Evolutionary conservation across 2,888 invertebrate species (phyloP).

Genomic region (Ryuthela nishihirai): DNA sequence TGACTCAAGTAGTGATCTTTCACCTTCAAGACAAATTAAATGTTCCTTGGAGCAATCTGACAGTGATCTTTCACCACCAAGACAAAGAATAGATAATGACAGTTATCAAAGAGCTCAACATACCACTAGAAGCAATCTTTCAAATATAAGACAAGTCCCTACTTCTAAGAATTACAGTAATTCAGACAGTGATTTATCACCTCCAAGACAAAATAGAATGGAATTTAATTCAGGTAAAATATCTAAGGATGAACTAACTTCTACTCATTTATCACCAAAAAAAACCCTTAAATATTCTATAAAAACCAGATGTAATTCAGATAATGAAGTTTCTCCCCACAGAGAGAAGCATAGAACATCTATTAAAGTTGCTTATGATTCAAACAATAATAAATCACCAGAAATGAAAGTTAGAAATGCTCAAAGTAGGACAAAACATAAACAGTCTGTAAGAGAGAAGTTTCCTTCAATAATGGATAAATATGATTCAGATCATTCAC

Average conservation of each 20-base stretch:
- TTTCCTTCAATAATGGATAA: background rate
- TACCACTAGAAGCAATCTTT: conserved; percentile 9
- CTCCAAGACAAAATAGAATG: conserved; percentile 10
- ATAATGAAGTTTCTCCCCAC: conserved; percentile 51
- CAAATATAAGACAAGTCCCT: too few species aligned
- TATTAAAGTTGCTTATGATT: background rate
- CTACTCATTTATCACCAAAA: background rate
- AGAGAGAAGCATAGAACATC: conserved; percentile 42
- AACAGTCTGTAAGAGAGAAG: too few species aligned
- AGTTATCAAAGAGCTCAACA: background rate
- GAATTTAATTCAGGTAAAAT: background rate
- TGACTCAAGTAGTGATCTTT: conserved; percentile 44
- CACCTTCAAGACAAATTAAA: conserved; percentile 19
- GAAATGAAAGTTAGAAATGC: too few species aligned
- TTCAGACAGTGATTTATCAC: conserved; percentile 28
- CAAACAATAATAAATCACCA: conserved; percentile 6
- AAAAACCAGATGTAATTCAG: conserved; percentile 45
- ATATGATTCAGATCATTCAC: conserved; percentile 5
- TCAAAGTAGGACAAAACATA: too few species aligned
- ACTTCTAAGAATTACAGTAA: too few species aligned
- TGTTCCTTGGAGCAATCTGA: too few species aligned
- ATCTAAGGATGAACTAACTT: background rate
- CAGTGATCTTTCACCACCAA: conserved; percentile 20
- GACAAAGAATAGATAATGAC: background rate
- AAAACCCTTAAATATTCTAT: background rate